Conservation (phyloP, 2,113 vertebrate genomes). For the Gobio gobio region DNA sequence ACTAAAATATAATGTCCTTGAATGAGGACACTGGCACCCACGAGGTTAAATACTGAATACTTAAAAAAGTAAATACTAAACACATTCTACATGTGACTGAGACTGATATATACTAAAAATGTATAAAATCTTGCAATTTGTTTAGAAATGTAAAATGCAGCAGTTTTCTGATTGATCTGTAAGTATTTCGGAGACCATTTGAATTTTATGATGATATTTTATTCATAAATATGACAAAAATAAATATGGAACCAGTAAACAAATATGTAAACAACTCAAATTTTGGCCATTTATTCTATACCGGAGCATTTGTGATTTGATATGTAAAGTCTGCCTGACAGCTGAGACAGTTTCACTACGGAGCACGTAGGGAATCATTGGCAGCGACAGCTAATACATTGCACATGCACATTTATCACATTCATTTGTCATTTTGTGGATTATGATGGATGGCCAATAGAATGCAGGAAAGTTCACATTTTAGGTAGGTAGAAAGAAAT, state of each 20-base stretch:
- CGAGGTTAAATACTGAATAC: neutral
- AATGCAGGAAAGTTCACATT: conserved; percentile 8
- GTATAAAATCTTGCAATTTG: neutral
- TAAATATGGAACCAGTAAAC: conserved; percentile 51
- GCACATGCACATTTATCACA: conserved; percentile 45
- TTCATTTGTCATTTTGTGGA: conserved; percentile 35
- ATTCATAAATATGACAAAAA: conserved; percentile 59
- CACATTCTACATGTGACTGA: neutral
- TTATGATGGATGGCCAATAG: neutral
- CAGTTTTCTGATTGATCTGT: neutral
- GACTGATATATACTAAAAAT: no score
- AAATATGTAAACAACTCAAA: conserved; percentile 58
- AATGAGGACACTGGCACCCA: no score
- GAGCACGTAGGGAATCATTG: neutral
- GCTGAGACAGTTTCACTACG: neutral
- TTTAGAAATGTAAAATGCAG: neutral
- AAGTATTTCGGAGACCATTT: conserved; percentile 8
- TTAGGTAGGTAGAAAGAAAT: neutral
- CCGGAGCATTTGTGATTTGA: neutral
- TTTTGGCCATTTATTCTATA: conserved; percentile 50
- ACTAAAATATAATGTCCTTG: no score
- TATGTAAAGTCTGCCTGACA: neutral
- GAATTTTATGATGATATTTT: conserved; percentile 36
- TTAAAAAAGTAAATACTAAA: neutral
- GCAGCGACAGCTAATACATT: neutral